Base-by-base conservation (phyloP, 2,113 vertebrate species). In the Atlantisia rogersi region DNA sequence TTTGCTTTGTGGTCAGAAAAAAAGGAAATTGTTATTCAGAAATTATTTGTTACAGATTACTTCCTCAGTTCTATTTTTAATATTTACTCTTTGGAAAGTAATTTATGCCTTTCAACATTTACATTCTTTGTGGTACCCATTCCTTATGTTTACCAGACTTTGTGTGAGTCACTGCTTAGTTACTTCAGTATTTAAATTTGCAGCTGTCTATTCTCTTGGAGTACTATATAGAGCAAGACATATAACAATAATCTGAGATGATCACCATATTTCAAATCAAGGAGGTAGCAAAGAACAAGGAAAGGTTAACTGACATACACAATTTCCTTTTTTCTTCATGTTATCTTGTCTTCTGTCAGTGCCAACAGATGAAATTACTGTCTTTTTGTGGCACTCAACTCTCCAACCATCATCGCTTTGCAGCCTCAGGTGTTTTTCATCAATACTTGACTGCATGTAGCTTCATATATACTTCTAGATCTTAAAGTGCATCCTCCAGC, bases 401-500 rank as follows among this genome's bases (percentile, higher is more conserved):
- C 32, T 75, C 35, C 37, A 69, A 18, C 21, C 42, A 56, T 64
- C 55, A 24, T 35, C 86, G 50, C 37, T 92, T 86, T 88, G 46
- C 39, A 91, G 69, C 75, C 74, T 80, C 50, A 40, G 48, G 67
- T 69, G 63, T 22, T 76, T 90, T 62, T 62, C 31, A n/a, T 65
- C 44, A 77, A 46, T 40, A 50, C 12, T 37, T 70, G 56, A 35
- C 50, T 39, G 26, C 31, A n/a, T 50, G 69, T 37, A 87, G 22
- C 62, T 91, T 78, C 50, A 37, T 77, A 84, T 32, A 58, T 71
- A 40, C 18, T 74, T 92, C 68, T 42, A 90, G 62, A 48, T 83
- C 28, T 88, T 86, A 58, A 90, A 95, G 60, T 39, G 64, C 75
- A 82, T 93, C 67, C 60, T 91, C 90, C 68, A 92, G 63, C 62